Conservation (phyloP, 2,113 vertebrate genomes). For the Microtus richardsoni region DNA sequence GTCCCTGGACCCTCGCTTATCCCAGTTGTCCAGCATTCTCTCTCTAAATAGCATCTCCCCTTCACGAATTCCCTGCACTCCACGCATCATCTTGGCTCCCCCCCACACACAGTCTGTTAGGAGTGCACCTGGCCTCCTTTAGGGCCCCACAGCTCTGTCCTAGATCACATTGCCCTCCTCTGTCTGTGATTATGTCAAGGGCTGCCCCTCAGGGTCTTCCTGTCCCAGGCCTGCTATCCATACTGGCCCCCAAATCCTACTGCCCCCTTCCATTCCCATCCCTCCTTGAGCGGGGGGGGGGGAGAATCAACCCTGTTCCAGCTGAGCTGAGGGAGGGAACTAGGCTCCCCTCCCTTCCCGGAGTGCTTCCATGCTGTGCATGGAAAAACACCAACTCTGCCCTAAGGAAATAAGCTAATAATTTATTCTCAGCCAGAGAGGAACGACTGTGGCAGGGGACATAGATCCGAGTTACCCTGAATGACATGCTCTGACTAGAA, state of each 20-base stretch:
- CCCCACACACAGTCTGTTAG: not conserved
- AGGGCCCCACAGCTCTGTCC: not conserved
- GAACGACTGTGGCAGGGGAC: not conserved
- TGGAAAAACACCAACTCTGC: not conserved
- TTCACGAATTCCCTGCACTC: not conserved
- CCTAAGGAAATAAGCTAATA: not conserved
- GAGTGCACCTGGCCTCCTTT: not conserved
- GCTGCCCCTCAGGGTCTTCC: not conserved
- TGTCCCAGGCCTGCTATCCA: not conserved
- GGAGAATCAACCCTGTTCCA: not conserved
- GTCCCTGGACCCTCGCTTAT: not conserved
- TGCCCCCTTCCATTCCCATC: too few species aligned
- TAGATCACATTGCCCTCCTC: not conserved
- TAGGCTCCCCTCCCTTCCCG: not conserved
- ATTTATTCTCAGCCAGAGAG: not conserved
- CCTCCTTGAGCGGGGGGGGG: fast-evolving
- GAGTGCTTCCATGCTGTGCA: not conserved
- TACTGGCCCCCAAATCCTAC: not conserved
- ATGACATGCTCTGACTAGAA: not conserved
- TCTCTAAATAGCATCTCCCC: not conserved
- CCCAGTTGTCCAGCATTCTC: not conserved
- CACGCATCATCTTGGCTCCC: not conserved
- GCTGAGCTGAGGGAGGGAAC: not conserved
- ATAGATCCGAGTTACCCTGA: not conserved
- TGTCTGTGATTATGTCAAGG: not conserved